Evolutionary conservation across 2,797 vertebrate genomes (phyloP).

Genomic region (Acanthis flammea): DNA sequence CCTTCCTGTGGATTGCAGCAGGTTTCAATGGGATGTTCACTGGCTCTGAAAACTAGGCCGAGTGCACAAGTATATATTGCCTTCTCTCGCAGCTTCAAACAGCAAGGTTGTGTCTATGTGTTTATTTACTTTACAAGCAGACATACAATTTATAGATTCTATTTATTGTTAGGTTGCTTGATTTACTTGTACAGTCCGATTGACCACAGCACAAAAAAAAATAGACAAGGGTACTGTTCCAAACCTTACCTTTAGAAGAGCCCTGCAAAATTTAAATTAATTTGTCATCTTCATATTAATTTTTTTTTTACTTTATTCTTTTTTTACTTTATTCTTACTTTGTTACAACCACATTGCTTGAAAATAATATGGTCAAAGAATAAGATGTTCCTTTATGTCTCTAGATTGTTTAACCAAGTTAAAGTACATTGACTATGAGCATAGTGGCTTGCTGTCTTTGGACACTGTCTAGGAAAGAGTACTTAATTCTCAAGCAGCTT

Average conservation of each 20-base stretch:
- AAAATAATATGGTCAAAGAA: not conserved
- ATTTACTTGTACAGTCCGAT: not conserved
- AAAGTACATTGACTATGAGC: not conserved
- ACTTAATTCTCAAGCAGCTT: not conserved
- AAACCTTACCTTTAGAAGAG: not conserved
- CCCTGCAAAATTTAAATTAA: not conserved
- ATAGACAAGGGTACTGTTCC: not conserved
- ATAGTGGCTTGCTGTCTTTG: not conserved
- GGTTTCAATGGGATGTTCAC: not conserved
- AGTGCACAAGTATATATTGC: not conserved
- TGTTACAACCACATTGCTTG: not conserved
- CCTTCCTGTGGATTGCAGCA: not conserved
- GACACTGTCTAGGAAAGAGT: not conserved
- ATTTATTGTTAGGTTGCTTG: not conserved
- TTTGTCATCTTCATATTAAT: not conserved
- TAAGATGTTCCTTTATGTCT: not conserved
- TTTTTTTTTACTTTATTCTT: not conserved
- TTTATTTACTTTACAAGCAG: not conserved
- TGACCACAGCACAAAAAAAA: not conserved
- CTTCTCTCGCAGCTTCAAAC: not conserved
- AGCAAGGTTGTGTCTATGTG: not conserved
- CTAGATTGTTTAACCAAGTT: not conserved
- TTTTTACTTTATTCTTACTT: not conserved
- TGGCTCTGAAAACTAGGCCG: not conserved
- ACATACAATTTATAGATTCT: fast-evolving